phyloP scores from a whole-genome alignment of 2,888 invertebrate genomes.

The Ormyrus labotus region DNA sequence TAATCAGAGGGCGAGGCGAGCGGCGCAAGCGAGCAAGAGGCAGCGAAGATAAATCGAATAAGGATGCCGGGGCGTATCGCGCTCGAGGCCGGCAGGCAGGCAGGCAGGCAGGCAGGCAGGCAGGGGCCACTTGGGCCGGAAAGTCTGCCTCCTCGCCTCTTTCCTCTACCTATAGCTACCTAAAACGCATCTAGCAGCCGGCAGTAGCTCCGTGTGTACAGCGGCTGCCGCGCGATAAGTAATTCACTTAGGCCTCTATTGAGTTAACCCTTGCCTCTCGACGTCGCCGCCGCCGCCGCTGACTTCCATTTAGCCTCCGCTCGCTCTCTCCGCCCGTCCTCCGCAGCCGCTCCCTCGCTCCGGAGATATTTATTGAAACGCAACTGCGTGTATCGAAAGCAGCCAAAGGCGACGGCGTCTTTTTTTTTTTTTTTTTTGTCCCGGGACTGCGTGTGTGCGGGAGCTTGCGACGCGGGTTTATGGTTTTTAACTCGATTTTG shows the following conservation, averaged over 20 bases:
- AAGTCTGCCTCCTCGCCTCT: constrained; percentile 12
- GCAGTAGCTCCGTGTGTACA: constrained; percentile 63
- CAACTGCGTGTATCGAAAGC: background rate
- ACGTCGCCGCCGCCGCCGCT: constrained; percentile 60
- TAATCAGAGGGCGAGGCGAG: constrained; percentile 23
- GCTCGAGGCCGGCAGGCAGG: background rate
- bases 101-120: background rate
- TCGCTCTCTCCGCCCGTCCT: constrained; percentile 40
- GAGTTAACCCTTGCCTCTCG: constrained; percentile 75
- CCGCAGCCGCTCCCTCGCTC: background rate
- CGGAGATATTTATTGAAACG: constrained; percentile 32
- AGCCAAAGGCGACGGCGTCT: too few species aligned
- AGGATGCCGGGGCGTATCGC: constrained; percentile 31
- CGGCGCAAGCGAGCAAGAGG: constrained; percentile 18
- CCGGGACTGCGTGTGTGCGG: too few species aligned
- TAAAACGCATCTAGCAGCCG: constrained; percentile 70
- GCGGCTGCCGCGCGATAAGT: constrained; percentile 71
- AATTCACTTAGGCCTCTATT: constrained; percentile 75
- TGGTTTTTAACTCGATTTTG: constrained; percentile 13
- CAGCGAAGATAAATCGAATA: constrained; percentile 49
- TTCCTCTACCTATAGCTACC: constrained; percentile 62
- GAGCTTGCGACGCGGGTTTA: background rate
- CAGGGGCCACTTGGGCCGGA: constrained; percentile 1
- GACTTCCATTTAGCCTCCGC: constrained; percentile 70
- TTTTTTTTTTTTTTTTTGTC: too few species aligned